A percentile compares a stretch with the other conserved stretches of the same genome.
These are phyloP conservation scores for Heliconius nattereri DNA, from an alignment of 1,140 invertebrate species.

Conservation along the genomic window DNA sequence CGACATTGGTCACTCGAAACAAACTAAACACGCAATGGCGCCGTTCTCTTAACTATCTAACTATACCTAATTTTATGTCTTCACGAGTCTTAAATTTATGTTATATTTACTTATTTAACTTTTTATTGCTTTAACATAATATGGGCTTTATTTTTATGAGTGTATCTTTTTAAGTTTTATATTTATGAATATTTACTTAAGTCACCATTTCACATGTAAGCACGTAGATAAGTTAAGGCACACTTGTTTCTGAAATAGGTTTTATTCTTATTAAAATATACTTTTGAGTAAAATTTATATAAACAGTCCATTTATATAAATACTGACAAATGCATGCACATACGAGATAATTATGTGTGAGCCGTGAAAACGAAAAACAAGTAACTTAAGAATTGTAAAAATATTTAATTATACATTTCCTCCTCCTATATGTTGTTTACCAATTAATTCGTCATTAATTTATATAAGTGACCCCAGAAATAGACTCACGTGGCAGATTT, in stretches of 20 bases:
- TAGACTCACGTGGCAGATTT: slow-evolving; percentile 17
- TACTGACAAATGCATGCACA: too few relatives aligned
- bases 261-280: too few relatives aligned
- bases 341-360: too few relatives aligned
- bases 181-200: slow-evolving; percentile 15
- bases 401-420: neutral
- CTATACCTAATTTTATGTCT: slow-evolving; percentile 41
- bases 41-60: slow-evolving; percentile 33
- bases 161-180: slow-evolving; percentile 12
- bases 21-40: slow-evolving; percentile 40
- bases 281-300: too few relatives aligned
- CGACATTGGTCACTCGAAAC: slow-evolving; percentile 34
- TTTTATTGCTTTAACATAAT: slow-evolving; percentile 31
- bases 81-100: slow-evolving; percentile 39
- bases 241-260: neutral
- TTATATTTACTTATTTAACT: slow-evolving; percentile 40
- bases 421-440: neutral
- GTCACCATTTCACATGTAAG: neutral
- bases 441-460: neutral
- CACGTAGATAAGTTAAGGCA: neutral
- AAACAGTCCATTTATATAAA: too few relatives aligned
- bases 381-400: too few relatives aligned
- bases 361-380: too few relatives aligned
- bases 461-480: neutral
- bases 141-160: slow-evolving; percentile 20